Base-by-base conservation (phyloP, 2,113 vertebrate genomes). In the Pterocles gutturalis region DNA sequence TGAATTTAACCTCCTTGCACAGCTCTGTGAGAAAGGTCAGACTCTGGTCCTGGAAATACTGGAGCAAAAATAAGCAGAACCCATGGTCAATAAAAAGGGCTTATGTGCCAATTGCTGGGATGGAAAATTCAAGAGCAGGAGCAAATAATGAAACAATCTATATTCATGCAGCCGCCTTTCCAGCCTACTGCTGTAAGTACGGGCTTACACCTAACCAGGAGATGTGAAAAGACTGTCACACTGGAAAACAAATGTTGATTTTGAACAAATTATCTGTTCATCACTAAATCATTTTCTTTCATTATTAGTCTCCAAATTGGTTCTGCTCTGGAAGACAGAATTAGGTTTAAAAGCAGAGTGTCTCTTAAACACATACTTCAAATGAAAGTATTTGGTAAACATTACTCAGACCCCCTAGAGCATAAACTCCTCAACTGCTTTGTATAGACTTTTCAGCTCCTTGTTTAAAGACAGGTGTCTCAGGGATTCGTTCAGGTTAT, bases 191-290 rank as follows among this genome's bases (percentile, higher is more conserved):
- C 91, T 94, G 53, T 96, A 95, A 95, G 66, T 91, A 87, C 10
- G 0, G 83, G 77, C 83, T 96, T 89, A 95, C 83, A 72, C 89
- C 90, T 92, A 48, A 53, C 61, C 1, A 0, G 43, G 80, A 92
- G 91, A 82, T 87, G 89, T 79, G 94, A 91, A 89, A 65, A 43
- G 81, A 80, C 53, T 82, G 69, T 84, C 89, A 38, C 71, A 76
- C 69, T 85, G 89, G 87, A 96, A 97, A 97, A 97, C 95, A 96
- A 97, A 96, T 87, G 91, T 94, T 96, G 95, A 89, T 97, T 94
- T 94, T 96, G 64, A 96, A 89, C 71, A 76, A 97, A 94, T 95
- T 72, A 94, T 91, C 86, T 87, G 69, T 93, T 96, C 95, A 83
- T 97, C n/a, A 5, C 95, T 92, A 89, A 96, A 96, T 96, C 81